Evolutionary conservation across 2,888 invertebrate species (phyloP), one percentile per base, ranked within the genome.

Genomic region (Drosophila maculinotata): DNA sequence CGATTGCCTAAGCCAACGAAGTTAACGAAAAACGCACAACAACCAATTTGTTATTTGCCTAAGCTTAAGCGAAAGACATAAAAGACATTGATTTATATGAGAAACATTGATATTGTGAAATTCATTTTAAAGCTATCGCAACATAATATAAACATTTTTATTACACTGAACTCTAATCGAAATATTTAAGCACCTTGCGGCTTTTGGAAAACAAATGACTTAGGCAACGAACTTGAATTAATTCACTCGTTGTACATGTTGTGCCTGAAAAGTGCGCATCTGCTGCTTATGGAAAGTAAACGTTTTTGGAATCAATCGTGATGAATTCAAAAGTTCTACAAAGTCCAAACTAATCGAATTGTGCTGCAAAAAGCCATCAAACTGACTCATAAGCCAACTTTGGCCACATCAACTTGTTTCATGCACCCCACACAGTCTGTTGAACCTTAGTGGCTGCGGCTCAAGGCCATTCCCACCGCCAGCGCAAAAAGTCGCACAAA

Each of bases 391-490:
- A 14, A 17, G 52, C 59, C 71, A 58, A 57, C 48, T 59, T 67
- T 62, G 63, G 59, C 39, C 58, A 59, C 30, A 51, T 64, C 59
- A 62, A 82, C 76, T 74, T 59, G 71, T 79, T 62, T 45, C 53
- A 17, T 42, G 65, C 67, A 68, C 57, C 79, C 71, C 73, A 69
- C 69, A 80, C 78, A 74, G 87, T 68, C 45, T 81, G 51, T 87
- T 85, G 87, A 81, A 85, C 87, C 79, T 67, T 35, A 30, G 52
- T 42, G 44, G 52, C 78, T 48, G 54, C 51, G 39, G 44, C 69
- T 71, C 81, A 82, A 87, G 81, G 81, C 69, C 79, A 85, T 82
- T 87, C 79, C 62, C 80, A 87, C 49, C 74, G 60, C 45, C 58
- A 44, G 39, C 44, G 42, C 57, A 38, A 51, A 42, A 53, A 62